Evolutionary conservation across 1,140 invertebrate species (phyloP).

Genomic region (Apis mellifera): DNA sequence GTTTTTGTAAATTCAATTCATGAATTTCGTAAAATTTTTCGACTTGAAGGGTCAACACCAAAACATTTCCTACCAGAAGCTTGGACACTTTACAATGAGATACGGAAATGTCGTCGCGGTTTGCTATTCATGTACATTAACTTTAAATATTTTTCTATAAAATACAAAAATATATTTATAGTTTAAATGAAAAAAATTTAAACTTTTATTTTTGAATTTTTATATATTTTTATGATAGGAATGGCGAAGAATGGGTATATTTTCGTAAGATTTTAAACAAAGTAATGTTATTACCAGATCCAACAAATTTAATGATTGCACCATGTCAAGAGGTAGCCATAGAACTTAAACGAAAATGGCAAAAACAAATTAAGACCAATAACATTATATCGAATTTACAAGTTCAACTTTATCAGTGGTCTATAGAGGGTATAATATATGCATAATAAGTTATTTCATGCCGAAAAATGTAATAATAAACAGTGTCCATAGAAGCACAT

Average conservation of each 20-base stretch:
- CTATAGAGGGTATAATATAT: conserved; percentile 84
- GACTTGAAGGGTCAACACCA: conserved; percentile 89
- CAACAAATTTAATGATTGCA: conserved; percentile 77
- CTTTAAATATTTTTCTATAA: background rate
- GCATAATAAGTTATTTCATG: background rate
- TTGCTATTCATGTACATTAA: conserved; percentile 91
- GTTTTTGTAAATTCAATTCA: conserved; percentile 88
- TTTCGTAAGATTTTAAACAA: conserved; percentile 88
- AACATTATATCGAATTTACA: conserved; percentile 82
- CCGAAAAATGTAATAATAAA: background rate
- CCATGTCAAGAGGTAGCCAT: conserved; percentile 81
- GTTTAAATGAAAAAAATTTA: too few species aligned
- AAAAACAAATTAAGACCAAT: conserved; percentile 60
- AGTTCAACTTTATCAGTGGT: conserved; percentile 88
- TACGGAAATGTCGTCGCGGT: conserved; percentile 87
- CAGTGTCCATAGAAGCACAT: background rate
- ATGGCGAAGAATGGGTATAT: conserved; percentile 90
- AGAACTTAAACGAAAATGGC: conserved; percentile 80
- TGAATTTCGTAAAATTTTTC: conserved; percentile 87
- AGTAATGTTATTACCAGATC: conserved; percentile 84
- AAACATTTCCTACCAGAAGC: conserved; percentile 90
- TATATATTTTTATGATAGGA: conserved; percentile 78
- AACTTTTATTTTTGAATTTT: background rate
- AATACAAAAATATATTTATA: background rate
- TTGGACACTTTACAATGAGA: conserved; percentile 90